Evolutionary conservation across 2,797 vertebrate species (phyloP).

Genomic region (Lutjanus campechanus): DNA sequence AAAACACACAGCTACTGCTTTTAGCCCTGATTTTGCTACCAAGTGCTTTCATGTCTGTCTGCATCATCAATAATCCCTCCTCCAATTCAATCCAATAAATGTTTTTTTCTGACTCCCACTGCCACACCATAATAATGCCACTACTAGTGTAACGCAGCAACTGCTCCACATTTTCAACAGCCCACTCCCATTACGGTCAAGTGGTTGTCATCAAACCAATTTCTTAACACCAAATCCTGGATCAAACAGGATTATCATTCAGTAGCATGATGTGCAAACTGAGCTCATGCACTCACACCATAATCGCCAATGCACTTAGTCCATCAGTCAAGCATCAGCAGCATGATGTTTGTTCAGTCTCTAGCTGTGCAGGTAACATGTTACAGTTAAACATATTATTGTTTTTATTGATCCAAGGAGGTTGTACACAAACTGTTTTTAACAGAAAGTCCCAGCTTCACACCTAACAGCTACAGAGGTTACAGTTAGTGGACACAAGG

Average conservation of each 20-base stretch:
- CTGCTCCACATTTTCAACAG: not conserved
- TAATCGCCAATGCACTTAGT: slow-evolving; percentile 21
- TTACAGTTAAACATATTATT: not conserved
- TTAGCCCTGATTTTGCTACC: not conserved
- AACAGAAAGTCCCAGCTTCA: not conserved
- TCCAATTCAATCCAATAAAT: not conserved
- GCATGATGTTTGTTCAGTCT: not conserved
- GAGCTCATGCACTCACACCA: slow-evolving; percentile 4
- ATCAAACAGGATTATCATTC: slow-evolving; percentile 36
- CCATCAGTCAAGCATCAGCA: slow-evolving; percentile 7
- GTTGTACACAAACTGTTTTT: not conserved
- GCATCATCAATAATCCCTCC: slow-evolving; percentile 37
- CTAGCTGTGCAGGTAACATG: not conserved
- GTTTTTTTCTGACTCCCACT: not conserved
- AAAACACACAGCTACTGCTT: not conserved
- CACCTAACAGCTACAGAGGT: not conserved
- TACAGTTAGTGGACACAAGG: not conserved
- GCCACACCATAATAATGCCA: not conserved
- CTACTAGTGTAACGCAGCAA: not conserved
- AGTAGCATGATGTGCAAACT: slow-evolving; percentile 12
- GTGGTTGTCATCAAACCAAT: slow-evolving; percentile 35
- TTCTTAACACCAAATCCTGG: slow-evolving; percentile 39
- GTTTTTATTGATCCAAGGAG: not conserved
- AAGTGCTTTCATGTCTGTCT: slow-evolving; percentile 1
- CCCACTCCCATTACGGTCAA: slow-evolving; percentile 21